Evolutionary conservation across 53 echinoderm and acorn worm genomes (phyloP).

Genomic region (Temnopleurus reevesii): DNA sequence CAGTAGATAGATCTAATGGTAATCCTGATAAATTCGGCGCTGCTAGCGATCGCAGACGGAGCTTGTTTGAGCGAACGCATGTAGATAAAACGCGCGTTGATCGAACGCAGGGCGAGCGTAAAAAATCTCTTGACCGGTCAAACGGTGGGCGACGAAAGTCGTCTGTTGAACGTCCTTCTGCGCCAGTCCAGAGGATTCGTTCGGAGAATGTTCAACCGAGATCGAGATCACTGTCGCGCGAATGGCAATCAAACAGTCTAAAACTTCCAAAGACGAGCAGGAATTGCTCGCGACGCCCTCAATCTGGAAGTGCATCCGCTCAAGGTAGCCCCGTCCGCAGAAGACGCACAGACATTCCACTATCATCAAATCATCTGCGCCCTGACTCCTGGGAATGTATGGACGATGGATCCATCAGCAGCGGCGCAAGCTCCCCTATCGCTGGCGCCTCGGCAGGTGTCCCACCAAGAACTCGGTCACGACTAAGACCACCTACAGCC

Average conservation of each 20-base stretch:
- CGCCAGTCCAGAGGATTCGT: background rate
- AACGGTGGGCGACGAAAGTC: conserved; percentile 47
- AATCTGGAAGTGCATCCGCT: conserved; percentile 23
- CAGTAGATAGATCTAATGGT: conserved; percentile 39
- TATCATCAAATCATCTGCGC: background rate
- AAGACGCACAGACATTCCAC: conserved; percentile 54
- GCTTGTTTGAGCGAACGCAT: conserved; percentile 16
- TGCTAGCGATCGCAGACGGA: conserved; percentile 39
- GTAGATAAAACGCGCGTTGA: background rate
- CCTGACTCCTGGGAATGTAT: conserved; percentile 14
- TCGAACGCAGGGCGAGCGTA: background rate
- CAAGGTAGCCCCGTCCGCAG: conserved; percentile 44
- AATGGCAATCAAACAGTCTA: background rate
- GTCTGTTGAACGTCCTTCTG: conserved; percentile 54
- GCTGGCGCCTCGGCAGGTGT: conserved; percentile 67
- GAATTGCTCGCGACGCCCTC: background rate
- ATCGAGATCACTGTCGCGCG: conserved; percentile 51
- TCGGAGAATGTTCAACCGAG: conserved; percentile 32
- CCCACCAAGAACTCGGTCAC: conserved; percentile 68
- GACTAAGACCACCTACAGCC: conserved; percentile 78
- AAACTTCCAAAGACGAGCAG: conserved; percentile 24
- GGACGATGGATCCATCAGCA: conserved; percentile 42
- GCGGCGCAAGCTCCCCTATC: conserved; percentile 63
- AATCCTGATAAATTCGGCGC: conserved; percentile 7
- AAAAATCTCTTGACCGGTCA: conserved; percentile 13